These are phyloP conservation scores for Alaudala cheleensis DNA, from an alignment of 2,113 vertebrate species.

Conservation along the genomic window DNA sequence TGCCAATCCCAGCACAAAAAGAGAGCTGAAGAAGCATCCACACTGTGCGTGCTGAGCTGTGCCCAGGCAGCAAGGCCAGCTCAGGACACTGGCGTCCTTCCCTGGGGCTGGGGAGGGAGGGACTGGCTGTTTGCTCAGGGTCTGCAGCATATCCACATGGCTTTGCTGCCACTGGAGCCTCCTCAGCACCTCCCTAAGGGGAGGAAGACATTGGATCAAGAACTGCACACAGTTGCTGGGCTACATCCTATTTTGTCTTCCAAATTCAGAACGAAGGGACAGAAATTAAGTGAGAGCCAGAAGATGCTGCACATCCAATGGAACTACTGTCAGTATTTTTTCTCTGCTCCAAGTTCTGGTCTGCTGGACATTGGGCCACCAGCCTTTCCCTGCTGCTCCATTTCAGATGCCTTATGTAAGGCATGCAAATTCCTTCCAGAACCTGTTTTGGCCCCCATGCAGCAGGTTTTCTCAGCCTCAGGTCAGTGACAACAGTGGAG, in stretches of 20 bases:
- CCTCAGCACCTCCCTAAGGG: not conserved
- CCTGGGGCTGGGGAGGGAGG: not conserved
- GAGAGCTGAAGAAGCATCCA: not conserved
- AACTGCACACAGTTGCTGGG: not conserved
- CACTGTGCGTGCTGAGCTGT: not conserved
- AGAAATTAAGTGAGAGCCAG: not conserved
- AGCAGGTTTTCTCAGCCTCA: not conserved
- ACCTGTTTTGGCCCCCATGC: not conserved
- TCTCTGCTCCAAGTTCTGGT: not conserved
- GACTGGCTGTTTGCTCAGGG: not conserved
- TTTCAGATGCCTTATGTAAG: not conserved
- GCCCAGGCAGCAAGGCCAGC: not conserved
- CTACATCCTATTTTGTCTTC: not conserved
- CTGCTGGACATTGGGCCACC: not conserved
- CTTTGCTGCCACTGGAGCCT: not conserved
- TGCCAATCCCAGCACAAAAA: not conserved
- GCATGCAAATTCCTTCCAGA: not conserved
- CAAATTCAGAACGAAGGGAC: not conserved
- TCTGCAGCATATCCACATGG: not conserved
- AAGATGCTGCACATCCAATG: fast-evolving
- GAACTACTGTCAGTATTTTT: not conserved
- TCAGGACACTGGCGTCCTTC: not conserved
- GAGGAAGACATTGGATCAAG: not conserved
- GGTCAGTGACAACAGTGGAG: not conserved
- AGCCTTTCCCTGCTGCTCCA: not conserved